Conservation (phyloP, 2,113 vertebrate species). For the Rattus norvegicus region DNA sequence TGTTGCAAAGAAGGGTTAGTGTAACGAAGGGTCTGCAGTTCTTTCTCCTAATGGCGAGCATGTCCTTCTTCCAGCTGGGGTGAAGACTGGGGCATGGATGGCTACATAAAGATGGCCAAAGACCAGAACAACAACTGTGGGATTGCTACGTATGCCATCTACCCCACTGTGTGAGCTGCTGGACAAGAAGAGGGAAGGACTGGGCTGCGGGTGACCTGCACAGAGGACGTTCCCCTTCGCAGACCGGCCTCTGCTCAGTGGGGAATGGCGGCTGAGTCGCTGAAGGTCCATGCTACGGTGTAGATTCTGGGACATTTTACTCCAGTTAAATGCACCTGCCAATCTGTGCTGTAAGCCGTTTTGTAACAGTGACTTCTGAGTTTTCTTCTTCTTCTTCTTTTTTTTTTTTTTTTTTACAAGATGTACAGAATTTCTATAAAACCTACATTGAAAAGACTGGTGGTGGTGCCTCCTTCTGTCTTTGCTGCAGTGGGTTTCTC, state of each 20-base stretch:
- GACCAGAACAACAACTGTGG: constrained; percentile 91
- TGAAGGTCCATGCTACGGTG: constrained; percentile 74
- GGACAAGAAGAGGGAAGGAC: background rate
- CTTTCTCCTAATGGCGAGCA: background rate
- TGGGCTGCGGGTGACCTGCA: fast-evolving
- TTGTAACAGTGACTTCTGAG: background rate
- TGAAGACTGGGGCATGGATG: constrained; percentile 87
- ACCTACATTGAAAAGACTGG: background rate
- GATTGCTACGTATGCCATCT: constrained; percentile 89
- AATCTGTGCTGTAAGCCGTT: background rate
- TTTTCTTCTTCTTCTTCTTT: background rate
- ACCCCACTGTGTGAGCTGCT: constrained; percentile 86
- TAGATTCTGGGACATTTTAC: constrained; percentile 79
- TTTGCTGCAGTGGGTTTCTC: background rate
- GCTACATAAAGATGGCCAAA: constrained; percentile 90
- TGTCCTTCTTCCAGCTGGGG: constrained; percentile 88
- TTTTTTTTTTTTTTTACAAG: background rate
- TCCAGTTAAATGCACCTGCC: background rate
- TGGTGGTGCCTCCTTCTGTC: background rate
- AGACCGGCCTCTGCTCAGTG: constrained; percentile 74
- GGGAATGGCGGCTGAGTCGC: constrained; percentile 70
- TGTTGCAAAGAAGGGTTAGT: background rate
- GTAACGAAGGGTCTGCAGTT: background rate
- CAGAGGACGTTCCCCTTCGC: constrained; percentile 46
- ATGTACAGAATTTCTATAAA: background rate